phyloP scores from a whole-genome alignment of 2,888 invertebrate species.

The Caenorhabditis macrosperma region DNA sequence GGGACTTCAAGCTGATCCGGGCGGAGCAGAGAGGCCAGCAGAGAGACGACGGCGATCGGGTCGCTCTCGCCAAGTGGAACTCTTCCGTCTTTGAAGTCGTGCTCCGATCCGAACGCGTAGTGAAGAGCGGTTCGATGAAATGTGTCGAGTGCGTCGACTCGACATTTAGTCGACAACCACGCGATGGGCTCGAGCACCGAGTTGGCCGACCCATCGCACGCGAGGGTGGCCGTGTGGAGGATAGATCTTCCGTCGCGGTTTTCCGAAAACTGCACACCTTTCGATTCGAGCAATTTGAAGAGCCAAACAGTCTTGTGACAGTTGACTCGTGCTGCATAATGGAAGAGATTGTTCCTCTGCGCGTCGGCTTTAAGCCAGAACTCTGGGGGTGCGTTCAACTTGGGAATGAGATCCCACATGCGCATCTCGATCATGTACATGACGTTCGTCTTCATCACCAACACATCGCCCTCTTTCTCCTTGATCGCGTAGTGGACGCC shows the following conservation, averaged over 20 bases:
- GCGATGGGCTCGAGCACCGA: conserved; percentile 64
- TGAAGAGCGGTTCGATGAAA: conserved; percentile 82
- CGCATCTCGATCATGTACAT: conserved; percentile 57
- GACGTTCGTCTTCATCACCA: conserved; percentile 54
- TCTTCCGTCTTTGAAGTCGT: conserved; percentile 45
- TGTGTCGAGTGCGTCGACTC: conserved; percentile 48
- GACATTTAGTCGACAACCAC: conserved; percentile 53
- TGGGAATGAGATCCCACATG: conserved; percentile 51
- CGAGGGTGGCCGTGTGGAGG: conserved; percentile 82
- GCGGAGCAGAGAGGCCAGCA: conserved; percentile 59
- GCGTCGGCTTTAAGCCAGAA: conserved; percentile 59
- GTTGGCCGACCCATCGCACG: conserved; percentile 65
- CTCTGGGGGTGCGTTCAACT: conserved; percentile 24
- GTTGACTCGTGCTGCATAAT: conserved; percentile 63
- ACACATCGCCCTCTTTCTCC: conserved; percentile 31
- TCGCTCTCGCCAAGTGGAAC: conserved; percentile 53
- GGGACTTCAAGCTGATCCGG: conserved; percentile 49
- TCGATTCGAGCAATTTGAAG: conserved; percentile 59
- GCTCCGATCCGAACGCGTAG: conserved; percentile 81
- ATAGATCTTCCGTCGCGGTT: conserved; percentile 79
- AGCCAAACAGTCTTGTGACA: conserved; percentile 58
- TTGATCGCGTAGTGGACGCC: conserved; percentile 57
- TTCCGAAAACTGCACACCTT: conserved; percentile 19
- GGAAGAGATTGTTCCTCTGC: conserved; percentile 61
- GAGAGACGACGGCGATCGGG: conserved; percentile 70